Base-by-base conservation (phyloP, 2,888 invertebrate species). In the Eupsilia transversa region DNA sequence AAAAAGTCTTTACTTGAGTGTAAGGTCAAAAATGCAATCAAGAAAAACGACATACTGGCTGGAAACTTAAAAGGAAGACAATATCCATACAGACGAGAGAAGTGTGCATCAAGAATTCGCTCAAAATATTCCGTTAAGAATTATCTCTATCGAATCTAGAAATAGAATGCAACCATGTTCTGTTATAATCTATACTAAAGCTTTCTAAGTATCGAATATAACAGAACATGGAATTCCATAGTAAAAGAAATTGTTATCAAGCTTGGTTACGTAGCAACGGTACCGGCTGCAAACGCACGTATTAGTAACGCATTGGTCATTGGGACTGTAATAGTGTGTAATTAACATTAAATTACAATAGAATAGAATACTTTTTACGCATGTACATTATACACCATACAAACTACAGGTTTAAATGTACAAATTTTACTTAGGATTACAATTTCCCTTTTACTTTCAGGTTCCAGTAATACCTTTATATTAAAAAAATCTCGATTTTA, bases 251-350 rank as follows among this genome's bases (percentile, higher is more conserved):
- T 63, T 49, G 30, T 66, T 43, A 56, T 43, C 14, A 72, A 72
- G n/a, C 17, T 27, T 57, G 38, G 57, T 57, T 43, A n/a, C 35
- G 52, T 35, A 35, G 64, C 57, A 73, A 56, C 63, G 46, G 69
- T 38, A 30, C 27, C 17, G 3, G 41, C 38, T 27, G 61, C n/a
- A 61, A 35, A 38, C 17, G 30, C 49, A 71, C 30, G 30, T 33
- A 52, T 63, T 63, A 20, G 14, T 54, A 43, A 66, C 67, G 35
- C 27, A 43, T 56, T 61, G 54, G 9, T 41, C 33, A 3, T n/a
- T 33, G 23, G 27, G 2, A 17, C 41, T 17, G 33, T 57, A 64
- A 14, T 33, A 35, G n/a, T 27, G 14, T 23, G 23, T 23, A 46
- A 46, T 46, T 46, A 46, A 3, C 46, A 46, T 46, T 17, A 46